These are phyloP conservation scores for Holotrichia oblita DNA, from an alignment of 1,140 invertebrate species.

Conservation along the genomic window DNA sequence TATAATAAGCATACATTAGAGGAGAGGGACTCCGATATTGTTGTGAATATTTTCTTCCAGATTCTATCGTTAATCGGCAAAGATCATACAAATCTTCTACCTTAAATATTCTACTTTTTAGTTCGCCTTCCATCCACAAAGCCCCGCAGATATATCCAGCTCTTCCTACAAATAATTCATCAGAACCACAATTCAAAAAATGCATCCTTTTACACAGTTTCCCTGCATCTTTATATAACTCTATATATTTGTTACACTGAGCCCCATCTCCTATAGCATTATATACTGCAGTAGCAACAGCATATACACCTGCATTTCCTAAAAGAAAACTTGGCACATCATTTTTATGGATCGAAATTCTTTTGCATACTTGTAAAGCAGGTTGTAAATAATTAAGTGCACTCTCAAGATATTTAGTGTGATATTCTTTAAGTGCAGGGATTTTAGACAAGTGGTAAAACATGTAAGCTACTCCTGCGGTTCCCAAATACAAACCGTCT, in stretches of 20 bases:
- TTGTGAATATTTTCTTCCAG: conserved; percentile 74
- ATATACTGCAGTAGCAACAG: conserved; percentile 68
- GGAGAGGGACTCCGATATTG: conserved; percentile 70
- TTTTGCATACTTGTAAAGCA: conserved; percentile 60
- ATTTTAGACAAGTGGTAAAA: conserved; percentile 66
- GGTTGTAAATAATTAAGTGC: conserved; percentile 63
- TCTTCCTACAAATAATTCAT: conserved; percentile 85
- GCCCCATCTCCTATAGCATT: conserved; percentile 62
- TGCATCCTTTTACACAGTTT: conserved; percentile 65
- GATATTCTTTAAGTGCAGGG: conserved; percentile 59
- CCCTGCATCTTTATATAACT: conserved; percentile 60
- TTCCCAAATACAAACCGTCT: conserved; percentile 67
- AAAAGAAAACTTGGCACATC: conserved; percentile 66
- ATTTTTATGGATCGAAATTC: conserved; percentile 56
- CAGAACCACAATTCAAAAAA: conserved; percentile 76
- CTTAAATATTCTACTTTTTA: conserved; percentile 65
- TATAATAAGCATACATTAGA: conserved; percentile 87
- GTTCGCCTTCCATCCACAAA: conserved; percentile 73
- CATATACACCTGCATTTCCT: conserved; percentile 72
- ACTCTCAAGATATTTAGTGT: conserved; percentile 59
- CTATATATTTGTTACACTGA: conserved; percentile 54
- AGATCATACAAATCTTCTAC: conserved; percentile 68
- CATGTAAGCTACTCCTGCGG: conserved; percentile 67
- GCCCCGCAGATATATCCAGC: conserved; percentile 78
- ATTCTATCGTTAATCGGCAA: conserved; percentile 73